Percentiles rank a stretch among this genome's conserved stretches.
Conservation (phyloP, 2,797 vertebrate genomes). For the Pipistrellus nathusii region DNA sequence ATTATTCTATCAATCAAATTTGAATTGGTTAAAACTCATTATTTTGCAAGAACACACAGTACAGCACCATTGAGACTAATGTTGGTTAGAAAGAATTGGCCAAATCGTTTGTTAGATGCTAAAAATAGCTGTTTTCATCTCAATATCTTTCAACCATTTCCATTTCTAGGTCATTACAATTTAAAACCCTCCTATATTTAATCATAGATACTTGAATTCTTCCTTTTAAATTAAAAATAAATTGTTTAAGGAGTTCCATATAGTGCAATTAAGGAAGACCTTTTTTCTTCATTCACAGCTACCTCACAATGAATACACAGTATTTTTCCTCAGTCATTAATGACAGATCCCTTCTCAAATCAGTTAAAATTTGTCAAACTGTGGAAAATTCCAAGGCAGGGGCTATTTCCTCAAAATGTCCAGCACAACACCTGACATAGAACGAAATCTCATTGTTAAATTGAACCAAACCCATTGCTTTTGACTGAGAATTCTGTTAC, state of each 20-base stretch:
- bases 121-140: background rate
- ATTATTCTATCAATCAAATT: background rate
- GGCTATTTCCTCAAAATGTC: background rate
- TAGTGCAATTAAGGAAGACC: background rate
- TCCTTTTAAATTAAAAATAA: constrained; percentile 44
- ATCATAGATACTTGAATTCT: background rate
- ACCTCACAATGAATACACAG: background rate
- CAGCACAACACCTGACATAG: background rate
- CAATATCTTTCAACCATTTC: background rate
- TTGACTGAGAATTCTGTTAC: background rate
- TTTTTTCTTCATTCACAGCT: background rate
- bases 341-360: background rate
- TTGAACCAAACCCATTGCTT: constrained; percentile 2
- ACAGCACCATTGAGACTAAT: background rate
- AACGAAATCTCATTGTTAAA: background rate
- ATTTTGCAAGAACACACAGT: background rate
- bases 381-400: background rate
- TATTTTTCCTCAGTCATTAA: background rate
- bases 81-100: background rate
- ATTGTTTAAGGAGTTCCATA: background rate
- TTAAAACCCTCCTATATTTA: constrained; percentile 1
- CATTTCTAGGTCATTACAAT: background rate
- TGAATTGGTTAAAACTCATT: constrained; percentile 3
- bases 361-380: background rate
- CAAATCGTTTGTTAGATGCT: background rate